These are phyloP conservation scores for Chlorocebus sabaeus DNA, from an alignment of 2,113 vertebrate genomes.

Conservation along the genomic window DNA sequence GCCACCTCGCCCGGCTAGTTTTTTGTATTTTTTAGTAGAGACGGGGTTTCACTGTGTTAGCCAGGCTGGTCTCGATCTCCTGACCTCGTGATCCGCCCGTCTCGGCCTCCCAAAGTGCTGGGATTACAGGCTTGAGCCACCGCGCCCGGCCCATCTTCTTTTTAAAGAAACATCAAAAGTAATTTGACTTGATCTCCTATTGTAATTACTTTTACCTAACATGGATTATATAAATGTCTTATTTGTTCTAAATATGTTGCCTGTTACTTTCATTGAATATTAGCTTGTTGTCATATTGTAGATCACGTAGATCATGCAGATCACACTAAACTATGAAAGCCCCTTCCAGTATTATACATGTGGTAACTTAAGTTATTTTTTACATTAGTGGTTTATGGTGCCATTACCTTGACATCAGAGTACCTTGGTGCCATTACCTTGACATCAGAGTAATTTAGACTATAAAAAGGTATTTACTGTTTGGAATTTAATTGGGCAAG, in stretches of 20 bases:
- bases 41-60: too few relatives aligned
- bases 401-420: background rate
- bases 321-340: background rate
- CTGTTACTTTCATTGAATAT: background rate
- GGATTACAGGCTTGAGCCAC: too few relatives aligned
- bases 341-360: background rate
- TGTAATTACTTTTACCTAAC: background rate
- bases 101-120: too few relatives aligned
- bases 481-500: background rate
- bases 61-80: too few relatives aligned
- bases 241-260: background rate
- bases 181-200: constrained; percentile 11
- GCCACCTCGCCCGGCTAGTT: too few relatives aligned
- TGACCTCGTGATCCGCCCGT: too few relatives aligned
- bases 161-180: background rate
- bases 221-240: background rate
- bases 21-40: too few relatives aligned
- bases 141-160: background rate
- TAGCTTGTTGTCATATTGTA: constrained; percentile 5
- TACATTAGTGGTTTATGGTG: background rate
- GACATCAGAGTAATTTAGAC: background rate
- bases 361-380: background rate
- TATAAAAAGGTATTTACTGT: background rate
- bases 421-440: background rate
- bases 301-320: background rate